Evolutionary conservation across 2,113 vertebrate species (phyloP), one percentile per base, ranked within the genome.

Genomic region (Ophthalmolycus amberensis): DNA sequence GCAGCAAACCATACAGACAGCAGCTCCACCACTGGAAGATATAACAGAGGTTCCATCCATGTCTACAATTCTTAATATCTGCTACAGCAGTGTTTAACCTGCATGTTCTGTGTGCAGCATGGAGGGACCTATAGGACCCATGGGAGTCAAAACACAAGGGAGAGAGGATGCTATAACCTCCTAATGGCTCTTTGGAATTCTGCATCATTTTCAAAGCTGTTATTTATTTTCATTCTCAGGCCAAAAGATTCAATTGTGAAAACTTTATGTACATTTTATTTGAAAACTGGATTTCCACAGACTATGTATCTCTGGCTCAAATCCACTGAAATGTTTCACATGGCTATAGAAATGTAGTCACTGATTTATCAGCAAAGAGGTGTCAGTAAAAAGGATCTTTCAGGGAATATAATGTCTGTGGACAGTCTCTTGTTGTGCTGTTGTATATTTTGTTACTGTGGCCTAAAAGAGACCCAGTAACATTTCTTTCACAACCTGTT

Each of bases 1-100:
- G n/a, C 64, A 75, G 34, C 65, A 62, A 27, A 64, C 42, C 46
- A 50, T 10, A 11, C 32, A 54, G 71, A 38, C 52, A 62, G 62
- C 63, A 37, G 65, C 38, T 42, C 46, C 64, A 29, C 50, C 52
- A n/a, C 20, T 32, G 15, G 16, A 60, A 65, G 14, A 25, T 29
- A 42, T 14, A 59, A 52, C 66, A 67, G 16, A 27, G 25, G 22
- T 38, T 54, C 7, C 15, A 27, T 32, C 59, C 9, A 64, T 58
- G 11, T 70, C 46, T 14, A 34, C 6, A 44, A 64, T 64, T 50
- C 16, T 20, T n/a, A n/a, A 38, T 25, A 50, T 25, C n/a, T 50
- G 42, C 25, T 29, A 34, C 15, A 70, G 5, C 48, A 59, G 40
- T 34, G 1, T 18, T 46, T 65, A 1, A 18, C n/a, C 14, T 32